A percentile compares a stretch with the other conserved stretches of the same genome.
These are phyloP conservation scores for Phalangium opilio DNA, from an alignment of 2,888 invertebrate species.

Conservation along the genomic window DNA sequence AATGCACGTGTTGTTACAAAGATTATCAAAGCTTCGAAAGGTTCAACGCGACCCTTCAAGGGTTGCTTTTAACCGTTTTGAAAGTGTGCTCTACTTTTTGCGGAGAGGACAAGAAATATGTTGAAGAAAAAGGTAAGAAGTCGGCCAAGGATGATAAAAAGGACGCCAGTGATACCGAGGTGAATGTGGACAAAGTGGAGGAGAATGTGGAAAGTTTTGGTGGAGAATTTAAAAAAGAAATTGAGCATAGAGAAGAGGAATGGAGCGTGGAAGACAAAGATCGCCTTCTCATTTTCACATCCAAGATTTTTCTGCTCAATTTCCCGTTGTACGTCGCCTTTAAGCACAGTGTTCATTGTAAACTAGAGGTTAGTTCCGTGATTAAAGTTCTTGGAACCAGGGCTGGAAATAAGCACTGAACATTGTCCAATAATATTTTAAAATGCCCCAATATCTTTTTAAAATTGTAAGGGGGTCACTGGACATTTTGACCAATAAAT, in stretches of 20 bases:
- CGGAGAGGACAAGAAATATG: slow-evolving; percentile 8
- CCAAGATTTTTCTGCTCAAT: slow-evolving; percentile 73
- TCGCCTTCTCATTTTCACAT: slow-evolving; percentile 68
- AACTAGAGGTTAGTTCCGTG: slow-evolving; percentile 41
- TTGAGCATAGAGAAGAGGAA: slow-evolving; percentile 11
- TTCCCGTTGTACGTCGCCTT: slow-evolving; percentile 57
- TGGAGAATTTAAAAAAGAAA: slow-evolving; percentile 14
- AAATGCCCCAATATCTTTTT: background rate
- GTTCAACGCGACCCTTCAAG: slow-evolving; percentile 73
- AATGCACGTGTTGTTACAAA: slow-evolving; percentile 88
- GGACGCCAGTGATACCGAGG: slow-evolving; percentile 22
- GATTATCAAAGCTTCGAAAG: slow-evolving; percentile 83
- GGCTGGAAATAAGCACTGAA: too few species aligned
- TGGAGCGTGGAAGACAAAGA: slow-evolving; percentile 75
- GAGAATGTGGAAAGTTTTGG: slow-evolving; percentile 5
- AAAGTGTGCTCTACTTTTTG: slow-evolving; percentile 40
- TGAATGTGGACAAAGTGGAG: slow-evolving; percentile 23
- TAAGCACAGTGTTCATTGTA: slow-evolving; percentile 62
- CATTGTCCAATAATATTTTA: too few species aligned
- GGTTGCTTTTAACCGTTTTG: slow-evolving; percentile 65
- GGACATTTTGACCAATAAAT: too few species aligned
- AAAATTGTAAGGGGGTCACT: too few species aligned
- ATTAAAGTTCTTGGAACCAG: slow-evolving; percentile 1
- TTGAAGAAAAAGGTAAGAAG: slow-evolving; percentile 8
- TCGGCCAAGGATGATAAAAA: slow-evolving; percentile 20